phyloP scores from a whole-genome alignment of 2,888 invertebrate genomes.

The Cosmorhoe ocellata region DNA sequence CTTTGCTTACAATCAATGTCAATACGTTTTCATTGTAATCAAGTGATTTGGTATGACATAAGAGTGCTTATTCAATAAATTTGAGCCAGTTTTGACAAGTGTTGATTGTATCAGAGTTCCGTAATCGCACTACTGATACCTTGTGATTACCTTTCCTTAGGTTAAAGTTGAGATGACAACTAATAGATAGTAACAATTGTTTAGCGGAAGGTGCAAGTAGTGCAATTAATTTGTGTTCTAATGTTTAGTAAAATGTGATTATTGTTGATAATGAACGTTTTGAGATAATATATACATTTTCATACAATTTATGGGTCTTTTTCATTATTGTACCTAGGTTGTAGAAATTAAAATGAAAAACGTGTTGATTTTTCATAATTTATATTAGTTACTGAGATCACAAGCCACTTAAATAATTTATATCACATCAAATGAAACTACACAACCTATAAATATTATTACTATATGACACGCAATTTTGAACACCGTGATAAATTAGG shows the following conservation, averaged over 20 bases:
- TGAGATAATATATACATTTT: conserved; percentile 64
- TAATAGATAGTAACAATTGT: conserved; percentile 28
- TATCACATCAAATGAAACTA: conserved; percentile 53
- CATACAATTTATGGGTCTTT: conserved; percentile 37
- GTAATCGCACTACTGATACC: too few relatives aligned
- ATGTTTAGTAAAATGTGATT: conserved; percentile 62
- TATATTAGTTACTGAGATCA: conserved; percentile 74
- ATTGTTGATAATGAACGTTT: conserved; percentile 70
- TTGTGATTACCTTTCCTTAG: conserved; percentile 33
- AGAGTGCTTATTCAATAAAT: too few relatives aligned
- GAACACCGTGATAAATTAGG: conserved; percentile 12
- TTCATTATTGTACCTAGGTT: not conserved
- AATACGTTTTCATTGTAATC: too few relatives aligned
- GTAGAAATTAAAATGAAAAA: conserved; percentile 28
- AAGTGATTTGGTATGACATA: too few relatives aligned
- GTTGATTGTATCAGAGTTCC: too few relatives aligned
- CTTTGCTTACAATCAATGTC: too few relatives aligned
- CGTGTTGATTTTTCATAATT: conserved; percentile 53
- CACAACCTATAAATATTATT: conserved; percentile 33
- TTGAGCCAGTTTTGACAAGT: too few relatives aligned
- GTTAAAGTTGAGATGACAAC: conserved; percentile 28
- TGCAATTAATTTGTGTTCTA: conserved; percentile 57
- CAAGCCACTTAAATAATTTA: conserved; percentile 68
- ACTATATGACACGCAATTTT: conserved; percentile 32
- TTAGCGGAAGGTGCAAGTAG: conserved; percentile 48